Percentiles rank a stretch among this genome's conserved stretches.
These are phyloP conservation scores for Myrmecophaga tridactyla DNA, from an alignment of 2,113 vertebrate genomes.

Conservation along the genomic window DNA sequence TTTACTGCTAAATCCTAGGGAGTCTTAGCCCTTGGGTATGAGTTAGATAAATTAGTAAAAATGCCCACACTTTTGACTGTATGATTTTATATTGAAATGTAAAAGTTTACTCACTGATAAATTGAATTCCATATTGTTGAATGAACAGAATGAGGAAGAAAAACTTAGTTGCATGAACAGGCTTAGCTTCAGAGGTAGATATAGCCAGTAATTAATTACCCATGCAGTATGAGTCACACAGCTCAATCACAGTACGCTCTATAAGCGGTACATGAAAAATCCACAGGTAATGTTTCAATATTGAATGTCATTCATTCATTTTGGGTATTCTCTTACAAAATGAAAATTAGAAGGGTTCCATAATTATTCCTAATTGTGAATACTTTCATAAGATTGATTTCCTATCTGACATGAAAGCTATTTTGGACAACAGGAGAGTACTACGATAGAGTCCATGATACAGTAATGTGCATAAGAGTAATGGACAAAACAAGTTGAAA, in stretches of 20 bases:
- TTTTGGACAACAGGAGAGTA: background rate
- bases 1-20: background rate
- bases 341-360: background rate
- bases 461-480: background rate
- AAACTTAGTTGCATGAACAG: background rate
- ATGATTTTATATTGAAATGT: conserved; percentile 26
- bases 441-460: background rate
- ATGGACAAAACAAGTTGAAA: background rate
- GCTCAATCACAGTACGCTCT: background rate
- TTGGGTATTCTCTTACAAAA: background rate
- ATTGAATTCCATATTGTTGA: conserved; percentile 1
- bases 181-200: background rate
- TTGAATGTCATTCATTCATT: background rate
- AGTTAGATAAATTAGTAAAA: conserved; percentile 57
- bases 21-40: background rate
- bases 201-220: background rate
- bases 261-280: background rate
- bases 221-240: background rate
- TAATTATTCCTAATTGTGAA: background rate
- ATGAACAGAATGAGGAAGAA: background rate
- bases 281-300: background rate
- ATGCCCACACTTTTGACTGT: background rate
- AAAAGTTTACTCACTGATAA: background rate
- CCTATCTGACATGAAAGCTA: background rate
- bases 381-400: conserved; percentile 21